Base-by-base conservation (phyloP, 2,888 invertebrate genomes). In the Monochamus alternatus region DNA sequence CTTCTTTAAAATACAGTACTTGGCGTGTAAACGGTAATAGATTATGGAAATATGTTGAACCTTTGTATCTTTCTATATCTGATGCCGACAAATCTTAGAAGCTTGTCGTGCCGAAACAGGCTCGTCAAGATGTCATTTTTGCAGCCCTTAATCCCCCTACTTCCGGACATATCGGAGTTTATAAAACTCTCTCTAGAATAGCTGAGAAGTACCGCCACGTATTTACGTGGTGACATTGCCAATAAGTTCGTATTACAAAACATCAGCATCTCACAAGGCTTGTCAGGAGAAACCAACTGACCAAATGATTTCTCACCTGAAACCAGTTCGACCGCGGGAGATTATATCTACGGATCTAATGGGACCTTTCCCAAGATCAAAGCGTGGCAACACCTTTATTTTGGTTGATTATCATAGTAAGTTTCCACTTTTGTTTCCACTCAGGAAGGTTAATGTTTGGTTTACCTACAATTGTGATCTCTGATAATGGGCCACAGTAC, bases 401-500 rank as follows among this genome's bases (percentile, higher is more conserved):
- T 65, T 59, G 4, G 38, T 14, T 4, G 69, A 69, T 14, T 14
- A 38, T 22, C 59, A 59, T 59, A 67, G 51, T 14, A 60, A 60
- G 31, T 60, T 52, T 52, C 14, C 52, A 52, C 10, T 52, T 3
- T 10, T 31, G n/a, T 5, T 71, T 72, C 55, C 77, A 43, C 77
- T n/a, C 67, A 68, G 43, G 68, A 76, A 31, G 58, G 65, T 5
- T 73, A 3, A 43, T 72, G 5, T 78, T 68, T 60, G 78, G 78
- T 10, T 67, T 68, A n/a, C 75, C 78, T 3, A 7, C 68, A 12
- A 4, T 70, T 10, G 14, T 78, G 5, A 30, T 78, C 5, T 76
- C 76, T 59, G 78, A 76, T 51, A 78, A 76, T 32, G 78, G 78
- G 4, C 73, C 69, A 12, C 78, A 78, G 38, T 78, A 62, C 60